These are phyloP conservation scores for Calcarius ornatus DNA, from an alignment of 2,113 vertebrate genomes.

Conservation along the genomic window DNA sequence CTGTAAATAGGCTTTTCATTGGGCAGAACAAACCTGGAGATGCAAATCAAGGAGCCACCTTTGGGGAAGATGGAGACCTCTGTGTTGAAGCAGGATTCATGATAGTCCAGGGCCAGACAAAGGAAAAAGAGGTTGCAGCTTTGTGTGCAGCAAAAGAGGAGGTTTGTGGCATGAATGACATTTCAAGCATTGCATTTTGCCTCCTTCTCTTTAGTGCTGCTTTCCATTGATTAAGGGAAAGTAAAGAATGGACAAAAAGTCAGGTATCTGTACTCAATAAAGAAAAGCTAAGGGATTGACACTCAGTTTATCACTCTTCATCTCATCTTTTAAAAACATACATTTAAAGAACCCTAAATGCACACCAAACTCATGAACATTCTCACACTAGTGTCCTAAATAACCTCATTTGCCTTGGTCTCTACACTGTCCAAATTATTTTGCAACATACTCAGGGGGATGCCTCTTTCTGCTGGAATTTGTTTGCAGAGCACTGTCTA, in stretches of 20 bases:
- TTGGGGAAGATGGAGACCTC: background rate
- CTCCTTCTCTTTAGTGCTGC: background rate
- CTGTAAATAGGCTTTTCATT: background rate
- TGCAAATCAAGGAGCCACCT: background rate
- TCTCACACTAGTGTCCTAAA: background rate
- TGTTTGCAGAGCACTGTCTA: background rate
- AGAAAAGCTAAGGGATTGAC: background rate
- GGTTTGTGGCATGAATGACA: background rate
- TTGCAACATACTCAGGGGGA: background rate
- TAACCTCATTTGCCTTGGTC: background rate
- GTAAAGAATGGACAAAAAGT: background rate
- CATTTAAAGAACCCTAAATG: background rate
- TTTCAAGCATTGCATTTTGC: background rate
- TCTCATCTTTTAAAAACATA: background rate
- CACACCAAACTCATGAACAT: background rate
- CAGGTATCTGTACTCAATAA: background rate
- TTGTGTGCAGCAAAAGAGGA: background rate
- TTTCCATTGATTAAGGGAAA: background rate
- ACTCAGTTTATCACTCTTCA: background rate
- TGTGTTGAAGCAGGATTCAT: background rate
- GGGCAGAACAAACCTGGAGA: background rate
- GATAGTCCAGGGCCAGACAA: background rate
- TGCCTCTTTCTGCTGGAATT: background rate
- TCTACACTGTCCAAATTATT: background rate
- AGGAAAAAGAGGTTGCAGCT: background rate